These are phyloP conservation scores for Trileptium ribeirensis DNA, from an alignment of 2,888 invertebrate genomes.

Conservation along the genomic window DNA sequence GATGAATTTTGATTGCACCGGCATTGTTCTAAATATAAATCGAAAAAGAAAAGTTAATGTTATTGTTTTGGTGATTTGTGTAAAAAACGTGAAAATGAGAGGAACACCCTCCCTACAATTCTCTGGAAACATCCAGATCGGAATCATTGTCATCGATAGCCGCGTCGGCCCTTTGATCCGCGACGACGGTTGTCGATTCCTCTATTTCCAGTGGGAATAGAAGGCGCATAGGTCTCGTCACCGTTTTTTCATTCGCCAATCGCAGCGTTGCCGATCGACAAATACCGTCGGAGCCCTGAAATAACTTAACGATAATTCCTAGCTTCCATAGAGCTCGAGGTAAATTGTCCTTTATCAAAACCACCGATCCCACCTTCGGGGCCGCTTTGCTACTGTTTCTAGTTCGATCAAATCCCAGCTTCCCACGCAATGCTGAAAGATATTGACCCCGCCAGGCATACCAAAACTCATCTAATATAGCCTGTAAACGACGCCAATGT, in stretches of 20 bases:
- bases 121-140: too few species aligned
- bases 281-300: not conserved
- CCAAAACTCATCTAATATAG: not conserved
- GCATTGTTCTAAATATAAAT: not conserved
- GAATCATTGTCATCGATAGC: too few species aligned
- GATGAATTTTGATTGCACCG: not conserved
- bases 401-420: not conserved
- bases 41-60: too few species aligned
- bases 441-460: not conserved
- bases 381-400: not conserved
- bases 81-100: too few species aligned
- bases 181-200: too few species aligned
- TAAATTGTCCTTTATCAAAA: not conserved
- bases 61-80: too few species aligned
- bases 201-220: not conserved
- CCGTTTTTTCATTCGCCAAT: not conserved
- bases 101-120: too few species aligned
- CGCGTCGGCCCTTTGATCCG: too few species aligned
- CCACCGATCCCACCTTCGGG: not conserved
- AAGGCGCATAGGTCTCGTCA: not conserved
- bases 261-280: not conserved
- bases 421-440: not conserved
- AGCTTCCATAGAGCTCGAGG: not conserved
- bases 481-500: not conserved
- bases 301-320: not conserved